A percentile compares a stretch with the other conserved stretches of the same genome.
These are phyloP conservation scores for Mionectes macconnelli DNA, from an alignment of 2,113 vertebrate genomes.

Conservation along the genomic window DNA sequence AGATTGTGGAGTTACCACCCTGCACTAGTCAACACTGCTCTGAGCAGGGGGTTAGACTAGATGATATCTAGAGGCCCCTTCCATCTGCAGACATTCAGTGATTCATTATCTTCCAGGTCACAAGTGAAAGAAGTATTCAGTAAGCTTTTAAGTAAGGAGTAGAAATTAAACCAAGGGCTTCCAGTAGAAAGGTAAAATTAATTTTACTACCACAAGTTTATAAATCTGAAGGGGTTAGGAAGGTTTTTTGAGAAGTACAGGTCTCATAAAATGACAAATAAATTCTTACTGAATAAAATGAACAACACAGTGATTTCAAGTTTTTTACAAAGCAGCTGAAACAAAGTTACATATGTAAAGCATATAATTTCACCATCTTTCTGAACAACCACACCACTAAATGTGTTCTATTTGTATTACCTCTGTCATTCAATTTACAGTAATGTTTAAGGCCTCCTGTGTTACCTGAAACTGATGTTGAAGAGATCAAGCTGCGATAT, in stretches of 20 bases:
- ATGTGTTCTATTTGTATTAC: conserved; percentile 10
- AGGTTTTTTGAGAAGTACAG: neutral
- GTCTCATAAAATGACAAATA: neutral
- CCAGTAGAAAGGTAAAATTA: neutral
- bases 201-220: neutral
- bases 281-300: neutral
- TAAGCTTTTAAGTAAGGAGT: neutral
- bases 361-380: neutral
- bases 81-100: neutral
- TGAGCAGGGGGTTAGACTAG: neutral
- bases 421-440: neutral
- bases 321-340: conserved; percentile 7
- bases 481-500: conserved; percentile 31
- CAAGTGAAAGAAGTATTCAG: neutral
- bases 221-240: neutral
- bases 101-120: neutral
- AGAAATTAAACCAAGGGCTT: neutral
- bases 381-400: neutral
- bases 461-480: neutral
- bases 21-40: neutral
- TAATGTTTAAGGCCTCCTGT: conserved; percentile 39
- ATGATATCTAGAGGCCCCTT: neutral
- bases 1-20: neutral
- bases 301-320: neutral
- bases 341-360: neutral